Percentiles rank a stretch among this genome's conserved stretches.
Evolutionary conservation across 2,888 invertebrate species (phyloP).

Genomic region (Gari tellinella): DNA sequence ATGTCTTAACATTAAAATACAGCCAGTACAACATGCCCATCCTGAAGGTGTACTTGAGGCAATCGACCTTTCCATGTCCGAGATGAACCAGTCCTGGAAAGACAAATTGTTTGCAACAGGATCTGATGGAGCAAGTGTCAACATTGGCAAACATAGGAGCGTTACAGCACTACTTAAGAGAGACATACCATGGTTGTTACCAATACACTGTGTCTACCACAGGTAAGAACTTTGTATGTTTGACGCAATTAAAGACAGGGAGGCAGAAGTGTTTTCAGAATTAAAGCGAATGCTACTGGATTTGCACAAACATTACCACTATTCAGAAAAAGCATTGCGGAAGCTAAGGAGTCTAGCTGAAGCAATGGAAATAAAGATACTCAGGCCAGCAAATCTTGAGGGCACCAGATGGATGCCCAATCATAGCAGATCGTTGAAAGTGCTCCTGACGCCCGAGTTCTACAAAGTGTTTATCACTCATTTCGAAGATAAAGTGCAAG

Average conservation of each 20-base stretch:
- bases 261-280: constrained; percentile 1
- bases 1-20: constrained; percentile 3
- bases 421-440: background rate
- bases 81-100: constrained; percentile 7
- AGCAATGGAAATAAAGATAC: constrained; percentile 12
- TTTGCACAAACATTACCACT: constrained; percentile 10
- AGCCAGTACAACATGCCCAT: constrained; percentile 31
- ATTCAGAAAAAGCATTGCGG: constrained; percentile 1
- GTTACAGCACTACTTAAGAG: constrained; percentile 1
- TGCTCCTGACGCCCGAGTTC: background rate
- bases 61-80: constrained; percentile 13
- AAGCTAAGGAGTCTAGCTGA: constrained; percentile 3
- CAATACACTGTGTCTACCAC: constrained; percentile 3
- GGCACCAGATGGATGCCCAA: constrained; percentile 28
- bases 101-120: constrained; percentile 17
- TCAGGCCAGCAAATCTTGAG: constrained; percentile 20
- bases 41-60: constrained; percentile 22
- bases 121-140: constrained; percentile 25
- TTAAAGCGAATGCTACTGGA: background rate
- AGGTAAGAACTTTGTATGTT: background rate
- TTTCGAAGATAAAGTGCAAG: constrained; percentile 7
- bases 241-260: constrained; percentile 6
- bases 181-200: background rate
- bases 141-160: constrained; percentile 10
- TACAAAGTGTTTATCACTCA: constrained; percentile 15